phyloP scores from a whole-genome alignment of 2,113 vertebrate species.

The Anas platyrhynchos region DNA sequence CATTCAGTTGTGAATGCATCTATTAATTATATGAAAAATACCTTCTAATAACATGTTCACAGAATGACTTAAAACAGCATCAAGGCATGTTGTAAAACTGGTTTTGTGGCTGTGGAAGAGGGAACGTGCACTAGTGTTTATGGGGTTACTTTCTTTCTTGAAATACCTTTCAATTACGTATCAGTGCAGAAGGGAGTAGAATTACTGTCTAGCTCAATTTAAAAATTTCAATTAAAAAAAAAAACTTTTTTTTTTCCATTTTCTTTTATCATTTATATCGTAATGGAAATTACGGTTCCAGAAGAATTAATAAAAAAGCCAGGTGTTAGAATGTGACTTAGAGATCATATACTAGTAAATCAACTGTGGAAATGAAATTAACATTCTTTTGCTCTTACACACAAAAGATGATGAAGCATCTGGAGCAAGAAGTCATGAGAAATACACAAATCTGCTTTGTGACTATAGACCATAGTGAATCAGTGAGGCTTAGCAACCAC shows the following conservation, averaged over 20 bases:
- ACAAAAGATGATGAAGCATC: neutral
- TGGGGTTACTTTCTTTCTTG: conserved; percentile 27
- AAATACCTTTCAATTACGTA: conserved; percentile 37
- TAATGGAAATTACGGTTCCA: neutral
- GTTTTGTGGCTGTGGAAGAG: conserved; percentile 18
- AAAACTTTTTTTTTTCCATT: neutral
- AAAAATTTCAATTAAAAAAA: neutral
- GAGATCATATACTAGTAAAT: neutral
- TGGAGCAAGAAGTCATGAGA: conserved; percentile 5
- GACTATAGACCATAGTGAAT: neutral
- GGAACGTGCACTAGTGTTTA: neutral
- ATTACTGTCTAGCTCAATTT: conserved; percentile 1
- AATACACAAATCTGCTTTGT: conserved; percentile 7
- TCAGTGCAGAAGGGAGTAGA: neutral
- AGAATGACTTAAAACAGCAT: conserved; percentile 27
- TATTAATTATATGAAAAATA: conserved; percentile 36
- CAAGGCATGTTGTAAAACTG: neutral
- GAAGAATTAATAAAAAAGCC: neutral
- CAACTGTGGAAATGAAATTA: conserved; percentile 24
- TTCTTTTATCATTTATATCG: neutral
- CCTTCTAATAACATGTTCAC: conserved; percentile 28
- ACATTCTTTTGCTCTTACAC: neutral
- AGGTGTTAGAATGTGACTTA: neutral
- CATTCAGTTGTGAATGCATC: neutral
- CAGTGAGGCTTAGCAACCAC: conserved; percentile 12